Percentiles rank a stretch among this genome's conserved stretches.
Evolutionary conservation across 2,888 invertebrate species (phyloP).

Genomic region (Taphrorychus bicolor): DNA sequence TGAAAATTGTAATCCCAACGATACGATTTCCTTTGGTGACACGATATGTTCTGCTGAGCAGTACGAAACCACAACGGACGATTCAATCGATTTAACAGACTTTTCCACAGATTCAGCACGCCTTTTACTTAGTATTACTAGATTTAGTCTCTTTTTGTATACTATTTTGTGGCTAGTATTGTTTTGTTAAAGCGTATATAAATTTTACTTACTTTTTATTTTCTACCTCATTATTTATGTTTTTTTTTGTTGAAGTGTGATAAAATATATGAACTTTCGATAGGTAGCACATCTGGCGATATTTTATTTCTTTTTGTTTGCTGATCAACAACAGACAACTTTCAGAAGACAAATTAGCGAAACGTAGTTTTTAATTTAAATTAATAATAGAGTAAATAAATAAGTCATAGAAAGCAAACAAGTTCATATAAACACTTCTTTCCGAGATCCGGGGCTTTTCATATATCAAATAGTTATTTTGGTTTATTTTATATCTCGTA

Average conservation of each 20-base stretch:
- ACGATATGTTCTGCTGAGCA: conserved; percentile 44
- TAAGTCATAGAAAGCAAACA: too few relatives aligned
- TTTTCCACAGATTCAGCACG: conserved; percentile 40
- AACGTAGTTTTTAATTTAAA: too few relatives aligned
- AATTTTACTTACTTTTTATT: conserved; percentile 36
- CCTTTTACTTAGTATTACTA: conserved; percentile 4
- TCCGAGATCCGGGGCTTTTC: too few relatives aligned
- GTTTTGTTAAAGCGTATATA: conserved; percentile 32
- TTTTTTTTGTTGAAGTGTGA: conserved; percentile 27
- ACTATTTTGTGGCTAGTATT: conserved; percentile 18
- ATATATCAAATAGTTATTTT: too few relatives aligned
- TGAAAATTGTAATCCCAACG: conserved; percentile 47
- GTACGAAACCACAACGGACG: conserved; percentile 20
- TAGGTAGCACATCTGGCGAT: neutral
- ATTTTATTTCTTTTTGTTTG: neutral
- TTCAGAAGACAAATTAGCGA: too few relatives aligned
- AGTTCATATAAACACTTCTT: too few relatives aligned
- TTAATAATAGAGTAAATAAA: too few relatives aligned
- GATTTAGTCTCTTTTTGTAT: neutral
- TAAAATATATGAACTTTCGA: conserved; percentile 12
- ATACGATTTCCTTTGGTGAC: conserved; percentile 46
- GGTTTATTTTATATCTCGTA: too few relatives aligned
- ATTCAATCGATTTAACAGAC: conserved; percentile 39
- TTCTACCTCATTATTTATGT: conserved; percentile 40
- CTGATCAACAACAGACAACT: too few relatives aligned